Evolutionary conservation across 1,140 invertebrate species (phyloP), one percentile per base, ranked within the genome.

Genomic region (Bombus haemorrhoidalis): DNA sequence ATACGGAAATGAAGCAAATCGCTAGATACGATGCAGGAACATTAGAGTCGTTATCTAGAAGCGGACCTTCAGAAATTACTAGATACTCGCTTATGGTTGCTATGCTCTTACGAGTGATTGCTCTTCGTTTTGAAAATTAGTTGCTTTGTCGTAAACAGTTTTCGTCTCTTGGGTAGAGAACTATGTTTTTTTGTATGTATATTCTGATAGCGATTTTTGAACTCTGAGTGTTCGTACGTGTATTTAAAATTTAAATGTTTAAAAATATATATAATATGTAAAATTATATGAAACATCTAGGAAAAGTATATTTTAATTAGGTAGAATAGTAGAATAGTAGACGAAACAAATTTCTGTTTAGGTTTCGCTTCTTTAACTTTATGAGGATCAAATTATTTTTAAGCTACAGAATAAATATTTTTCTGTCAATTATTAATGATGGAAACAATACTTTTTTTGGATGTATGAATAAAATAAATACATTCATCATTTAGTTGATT

Each of bases 1-100:
- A 34, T 47, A 32, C 91, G 92, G 92, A 93, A 93, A 93, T 93
- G 90, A 93, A 92, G 90, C 87, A 90, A 93, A 92, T 92, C 91
- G 91, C 83, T 64, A 91, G 92, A 93, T 92, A 92, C 87, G 75
- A 87, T 85, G 75, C 73, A 86, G 87, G 91, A 90, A 91, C 92
- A 91, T 92, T 92, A 91, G 86, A 89, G 92, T 8, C 77, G 85
- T 84, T 92, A 92, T 92, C 92, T 89, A 83, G 74, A 78, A 69
- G n/a, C 25, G n/a, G 74, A 81, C 73, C 73, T 88, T 90, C 90
- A 90, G 91, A 82, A 92, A 92, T 92, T 92, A 90, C 87, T 47
- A 88, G 83, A 69, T 28, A 81, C 83, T 87, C 86, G 83, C 87
- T 91, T 91, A 62, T 66, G 32, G 62, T 68, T 18, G 6, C 59